Base-by-base conservation (phyloP, 2,888 invertebrate species). In the Standfussiana lucernea region DNA sequence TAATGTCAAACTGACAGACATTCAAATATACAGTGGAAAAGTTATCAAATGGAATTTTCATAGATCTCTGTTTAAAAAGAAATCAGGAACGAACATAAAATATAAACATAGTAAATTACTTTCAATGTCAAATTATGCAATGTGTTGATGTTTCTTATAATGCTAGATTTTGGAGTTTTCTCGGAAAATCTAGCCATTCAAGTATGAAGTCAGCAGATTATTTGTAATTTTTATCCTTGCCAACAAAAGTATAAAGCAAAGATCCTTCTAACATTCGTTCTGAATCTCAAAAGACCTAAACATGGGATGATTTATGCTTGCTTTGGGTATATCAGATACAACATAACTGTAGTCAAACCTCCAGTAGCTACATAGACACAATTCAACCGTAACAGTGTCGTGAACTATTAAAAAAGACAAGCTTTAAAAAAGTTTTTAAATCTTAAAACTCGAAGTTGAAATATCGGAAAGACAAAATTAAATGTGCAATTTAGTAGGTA, bases 1-100 rank as follows among this genome's bases (percentile, higher is more conserved):
- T 77, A 83, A 79, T 80, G 82, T 86, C 85, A 88, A 87, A 89
- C 88, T 86, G 89, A 91, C 91, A 88, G 89, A 90, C 91, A 87
- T 89, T 90, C 90, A 88, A 86, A 90, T 90, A 88, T 73, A 87
- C 83, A 83, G 72, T 81, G 82, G 89, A 90, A 88, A 89, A 88
- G 89, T 89, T 88, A 91, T 90, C 85, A 91, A 92, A 92, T 92
- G 91, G 92, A 90, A 88, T 66, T 72, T 82, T 87, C 61, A 76
- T 66, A 66, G 56, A 77, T 35, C 40, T 71, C 24, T 82, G 81
- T 81, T 69, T 74, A 72, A 70, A 82, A 83, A 66, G 72, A 72
- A 83, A 64, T 86, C 76, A 40, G 59, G 45, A 65, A 65, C 66
- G 56, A 62, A 64, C 53, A 72, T 83, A 72, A 74, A 70, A 72